Percentiles rank a stretch among this genome's conserved stretches.
These are phyloP conservation scores for Shinisaurus crocodilurus DNA, from an alignment of 2,113 vertebrate species.

Conservation along the genomic window DNA sequence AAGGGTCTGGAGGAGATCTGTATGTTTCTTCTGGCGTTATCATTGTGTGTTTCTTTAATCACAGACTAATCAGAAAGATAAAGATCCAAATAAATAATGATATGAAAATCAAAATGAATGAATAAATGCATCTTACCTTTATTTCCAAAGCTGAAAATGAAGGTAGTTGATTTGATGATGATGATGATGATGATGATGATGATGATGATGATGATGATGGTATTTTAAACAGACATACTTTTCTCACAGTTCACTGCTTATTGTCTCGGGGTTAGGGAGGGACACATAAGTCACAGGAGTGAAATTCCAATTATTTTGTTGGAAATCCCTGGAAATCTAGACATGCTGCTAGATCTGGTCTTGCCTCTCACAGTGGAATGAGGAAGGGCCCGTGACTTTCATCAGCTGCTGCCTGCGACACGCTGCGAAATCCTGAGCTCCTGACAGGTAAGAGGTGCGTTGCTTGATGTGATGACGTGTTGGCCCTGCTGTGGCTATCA, in stretches of 20 bases:
- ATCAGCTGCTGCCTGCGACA: slow-evolving; percentile 12
- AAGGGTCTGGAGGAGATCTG: not conserved
- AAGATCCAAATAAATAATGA: not conserved
- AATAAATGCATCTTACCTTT: not conserved
- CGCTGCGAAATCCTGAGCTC: not conserved
- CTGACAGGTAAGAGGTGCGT: slow-evolving; percentile 22
- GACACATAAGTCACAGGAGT: not conserved
- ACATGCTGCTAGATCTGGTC: not conserved
- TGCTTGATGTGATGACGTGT: slow-evolving; percentile 48
- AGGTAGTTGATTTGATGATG: not conserved
- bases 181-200: too few species aligned
- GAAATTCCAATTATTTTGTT: not conserved
- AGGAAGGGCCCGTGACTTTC: not conserved
- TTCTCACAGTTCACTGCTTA: not conserved
- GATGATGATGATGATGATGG: too few species aligned
- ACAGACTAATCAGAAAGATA: not conserved
- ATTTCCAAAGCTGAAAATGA: not conserved
- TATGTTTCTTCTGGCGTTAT: not conserved
- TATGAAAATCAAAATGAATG: not conserved
- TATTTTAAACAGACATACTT: not conserved
- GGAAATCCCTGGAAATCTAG: not conserved
- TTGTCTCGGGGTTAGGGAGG: not conserved
- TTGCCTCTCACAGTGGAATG: slow-evolving; percentile 3
- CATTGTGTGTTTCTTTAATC: not conserved
- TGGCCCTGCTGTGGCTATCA: slow-evolving; percentile 30